Conservation (phyloP, 2,797 vertebrate species). For the Takifugu rubripes region DNA sequence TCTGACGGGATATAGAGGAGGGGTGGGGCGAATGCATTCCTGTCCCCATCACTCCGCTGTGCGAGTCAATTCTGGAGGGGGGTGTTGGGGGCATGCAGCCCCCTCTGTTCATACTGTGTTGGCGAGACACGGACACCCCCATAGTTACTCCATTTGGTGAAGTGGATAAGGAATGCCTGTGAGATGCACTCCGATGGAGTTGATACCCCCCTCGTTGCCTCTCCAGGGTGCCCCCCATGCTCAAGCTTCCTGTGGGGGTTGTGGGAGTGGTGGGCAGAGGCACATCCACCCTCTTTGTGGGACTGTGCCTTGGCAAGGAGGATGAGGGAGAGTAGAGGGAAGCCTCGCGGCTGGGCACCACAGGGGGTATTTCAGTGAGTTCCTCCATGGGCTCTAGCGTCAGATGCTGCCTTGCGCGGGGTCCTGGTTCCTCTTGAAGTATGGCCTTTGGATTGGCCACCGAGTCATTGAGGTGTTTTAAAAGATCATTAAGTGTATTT, state of each 20-base stretch:
- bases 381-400: slow-evolving; percentile 92
- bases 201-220: slow-evolving; percentile 83
- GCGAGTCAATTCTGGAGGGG: slow-evolving; percentile 94
- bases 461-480: slow-evolving; percentile 93
- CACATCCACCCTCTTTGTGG: slow-evolving; percentile 95
- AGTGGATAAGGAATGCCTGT: slow-evolving; percentile 94
- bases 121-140: slow-evolving; percentile 90
- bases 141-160: slow-evolving; percentile 92
- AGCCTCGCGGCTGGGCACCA: slow-evolving; percentile 93
- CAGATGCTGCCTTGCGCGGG: slow-evolving; percentile 86
- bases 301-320: slow-evolving; percentile 93
- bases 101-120: slow-evolving; percentile 92
- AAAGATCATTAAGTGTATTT: slow-evolving; percentile 94
- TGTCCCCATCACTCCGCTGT: slow-evolving; percentile 83
- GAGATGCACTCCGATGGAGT: slow-evolving; percentile 93
- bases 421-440: slow-evolving; percentile 82
- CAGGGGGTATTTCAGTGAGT: slow-evolving; percentile 91
- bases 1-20: slow-evolving; percentile 89
- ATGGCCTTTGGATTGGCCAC: slow-evolving; percentile 84
- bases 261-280: slow-evolving; percentile 86
- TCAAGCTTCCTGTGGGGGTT: slow-evolving; percentile 85
- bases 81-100: slow-evolving; percentile 86
- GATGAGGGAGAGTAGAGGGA: slow-evolving; percentile 97
- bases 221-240: slow-evolving; percentile 86
- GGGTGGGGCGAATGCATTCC: slow-evolving; percentile 80